A percentile compares a stretch with the other conserved stretches of the same genome.
Evolutionary conservation across 2,797 vertebrate species (phyloP).

Genomic region (Brachyrhaphis roseni): DNA sequence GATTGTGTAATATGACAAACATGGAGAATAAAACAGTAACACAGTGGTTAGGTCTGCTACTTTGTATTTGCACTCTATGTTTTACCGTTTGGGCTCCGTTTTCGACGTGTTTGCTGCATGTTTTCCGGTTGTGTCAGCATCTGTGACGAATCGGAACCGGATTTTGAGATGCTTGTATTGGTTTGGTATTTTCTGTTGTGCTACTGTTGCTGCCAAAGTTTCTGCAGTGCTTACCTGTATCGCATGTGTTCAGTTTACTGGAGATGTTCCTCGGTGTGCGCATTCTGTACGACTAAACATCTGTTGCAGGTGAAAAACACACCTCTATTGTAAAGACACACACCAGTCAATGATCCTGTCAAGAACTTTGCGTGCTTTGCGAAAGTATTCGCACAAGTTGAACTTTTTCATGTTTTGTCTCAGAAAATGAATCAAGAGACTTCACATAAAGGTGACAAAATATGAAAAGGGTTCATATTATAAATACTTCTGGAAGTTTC

Average conservation of each 20-base stretch:
- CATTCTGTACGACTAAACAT: conserved; percentile 49
- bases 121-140: conserved; percentile 74
- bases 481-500: background rate
- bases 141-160: conserved; percentile 59
- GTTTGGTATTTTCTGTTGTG: conserved; percentile 52
- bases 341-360: background rate
- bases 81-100: conserved; percentile 77
- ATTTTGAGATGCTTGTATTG: conserved; percentile 63
- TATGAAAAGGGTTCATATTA: background rate
- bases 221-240: conserved; percentile 50
- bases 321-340: background rate
- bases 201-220: conserved; percentile 51
- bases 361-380: background rate
- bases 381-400: background rate
- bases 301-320: conserved; percentile 12
- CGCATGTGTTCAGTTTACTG: conserved; percentile 64
- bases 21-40: conserved; percentile 63
- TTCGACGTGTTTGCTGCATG: conserved; percentile 83
- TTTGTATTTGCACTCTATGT: conserved; percentile 71
- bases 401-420: conserved; percentile 1
- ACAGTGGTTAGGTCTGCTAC: conserved; percentile 84
- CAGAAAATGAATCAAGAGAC: background rate
- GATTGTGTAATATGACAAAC: conserved; percentile 23
- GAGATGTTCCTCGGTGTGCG: conserved; percentile 26
- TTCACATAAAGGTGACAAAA: background rate